Conservation (phyloP, 1,140 invertebrate species). For the Aricia agestis region DNA sequence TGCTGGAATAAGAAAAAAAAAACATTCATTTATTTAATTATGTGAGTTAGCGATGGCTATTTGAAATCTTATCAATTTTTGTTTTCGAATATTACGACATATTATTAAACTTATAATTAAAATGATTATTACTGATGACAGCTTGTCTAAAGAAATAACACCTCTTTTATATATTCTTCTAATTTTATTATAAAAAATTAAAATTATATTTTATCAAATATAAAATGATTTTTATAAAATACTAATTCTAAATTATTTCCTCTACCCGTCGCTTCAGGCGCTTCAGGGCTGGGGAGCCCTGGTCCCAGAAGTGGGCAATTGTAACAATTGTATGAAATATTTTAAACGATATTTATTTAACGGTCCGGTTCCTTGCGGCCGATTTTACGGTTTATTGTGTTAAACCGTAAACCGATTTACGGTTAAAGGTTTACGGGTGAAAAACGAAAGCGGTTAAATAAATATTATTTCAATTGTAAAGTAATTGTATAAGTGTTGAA, state of each 20-base stretch:
- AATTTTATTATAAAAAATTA: no score
- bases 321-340: neutral
- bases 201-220: no score
- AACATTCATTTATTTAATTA: no score
- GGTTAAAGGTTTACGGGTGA: constrained; percentile 6
- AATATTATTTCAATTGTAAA: constrained; percentile 1
- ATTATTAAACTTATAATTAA: no score
- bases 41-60: no score
- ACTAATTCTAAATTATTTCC: neutral
- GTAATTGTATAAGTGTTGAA: constrained; percentile 8
- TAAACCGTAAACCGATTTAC: constrained; percentile 11
- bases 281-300: neutral
- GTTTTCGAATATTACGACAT: no score
- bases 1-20: no score
- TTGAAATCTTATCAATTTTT: no score
- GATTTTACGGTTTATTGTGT: constrained; percentile 15
- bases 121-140: no score
- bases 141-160: no score
- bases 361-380: constrained; percentile 2
- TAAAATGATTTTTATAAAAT: neutral
- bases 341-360: constrained; percentile 11
- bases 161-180: no score
- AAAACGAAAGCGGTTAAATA: constrained; percentile 7
- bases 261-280: no score
- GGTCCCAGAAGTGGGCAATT: neutral